A percentile compares a stretch with the other conserved stretches of the same genome.
Evolutionary conservation across 2,888 invertebrate species (phyloP).

Genomic region (Epinotia brunnichana): DNA sequence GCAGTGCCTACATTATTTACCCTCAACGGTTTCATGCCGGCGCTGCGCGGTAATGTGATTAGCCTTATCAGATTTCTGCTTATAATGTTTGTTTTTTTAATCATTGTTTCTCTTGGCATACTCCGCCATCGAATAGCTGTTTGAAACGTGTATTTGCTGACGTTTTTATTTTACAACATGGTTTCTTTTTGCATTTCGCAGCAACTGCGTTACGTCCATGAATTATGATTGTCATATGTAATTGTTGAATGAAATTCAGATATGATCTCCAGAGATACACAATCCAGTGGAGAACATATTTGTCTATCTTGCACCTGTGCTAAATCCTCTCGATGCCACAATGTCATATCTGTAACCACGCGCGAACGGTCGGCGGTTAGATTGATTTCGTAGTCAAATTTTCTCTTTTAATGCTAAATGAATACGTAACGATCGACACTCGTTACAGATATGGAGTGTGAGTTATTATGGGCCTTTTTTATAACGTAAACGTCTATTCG

Average conservation of each 20-base stretch:
- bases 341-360: slow-evolving; percentile 77
- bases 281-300: slow-evolving; percentile 62
- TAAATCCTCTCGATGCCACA: slow-evolving; percentile 69
- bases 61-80: slow-evolving; percentile 26
- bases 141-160: background rate
- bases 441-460: slow-evolving; percentile 81
- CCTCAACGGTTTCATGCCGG: background rate
- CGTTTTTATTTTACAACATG: background rate
- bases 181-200: slow-evolving; percentile 23
- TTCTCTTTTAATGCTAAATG: slow-evolving; percentile 60
- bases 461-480: slow-evolving; percentile 69
- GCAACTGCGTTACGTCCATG: slow-evolving; percentile 38
- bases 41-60: background rate
- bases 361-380: slow-evolving; percentile 68
- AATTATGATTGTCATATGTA: slow-evolving; percentile 33
- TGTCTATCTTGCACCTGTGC: slow-evolving; percentile 58
- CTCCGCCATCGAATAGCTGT: background rate
- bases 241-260: slow-evolving; percentile 50
- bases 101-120: background rate
- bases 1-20: background rate
- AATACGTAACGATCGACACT: slow-evolving; percentile 52
- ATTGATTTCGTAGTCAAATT: slow-evolving; percentile 72
- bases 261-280: slow-evolving; percentile 59
- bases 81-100: slow-evolving; percentile 3
- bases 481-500: slow-evolving; percentile 46